A percentile compares a stretch with the other conserved stretches of the same genome.
These are phyloP conservation scores for Megalops cyprinoides DNA, from an alignment of 2,797 vertebrate genomes.

Conservation along the genomic window DNA sequence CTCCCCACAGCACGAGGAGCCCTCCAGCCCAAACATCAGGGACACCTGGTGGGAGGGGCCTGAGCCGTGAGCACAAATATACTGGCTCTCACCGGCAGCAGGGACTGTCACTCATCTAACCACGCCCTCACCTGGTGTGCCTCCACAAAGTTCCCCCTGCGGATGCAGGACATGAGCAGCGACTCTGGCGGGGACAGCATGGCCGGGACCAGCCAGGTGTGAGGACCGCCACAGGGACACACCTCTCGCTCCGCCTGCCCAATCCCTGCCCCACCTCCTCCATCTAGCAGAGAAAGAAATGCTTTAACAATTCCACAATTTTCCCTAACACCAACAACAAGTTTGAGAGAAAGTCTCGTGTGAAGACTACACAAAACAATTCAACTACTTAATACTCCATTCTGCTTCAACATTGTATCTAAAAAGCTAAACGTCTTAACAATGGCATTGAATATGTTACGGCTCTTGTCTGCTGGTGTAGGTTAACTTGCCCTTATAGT, in stretches of 20 bases:
- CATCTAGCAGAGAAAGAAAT: slow-evolving; percentile 70
- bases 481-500: not conserved
- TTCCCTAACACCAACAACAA: not conserved
- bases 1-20: slow-evolving; percentile 82
- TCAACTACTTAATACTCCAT: not conserved
- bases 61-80: not conserved
- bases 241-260: slow-evolving; percentile 53
- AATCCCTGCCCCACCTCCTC: slow-evolving; percentile 63
- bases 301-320: not conserved
- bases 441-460: not conserved
- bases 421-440: not conserved
- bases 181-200: slow-evolving; percentile 95
- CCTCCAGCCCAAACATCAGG: slow-evolving; percentile 84
- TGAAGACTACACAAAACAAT: not conserved
- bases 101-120: not conserved
- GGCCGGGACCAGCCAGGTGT: slow-evolving; percentile 84
- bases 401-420: too few species aligned
- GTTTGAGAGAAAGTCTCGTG: not conserved
- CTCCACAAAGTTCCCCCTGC: slow-evolving; percentile 88
- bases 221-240: slow-evolving; percentile 64
- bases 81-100: not conserved
- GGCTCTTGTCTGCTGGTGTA: not conserved
- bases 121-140: slow-evolving; percentile 84
- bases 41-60: slow-evolving; percentile 76
- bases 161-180: slow-evolving; percentile 89